phyloP scores from a whole-genome alignment of 2,888 invertebrate genomes.

The Amblyjoppa proteus region DNA sequence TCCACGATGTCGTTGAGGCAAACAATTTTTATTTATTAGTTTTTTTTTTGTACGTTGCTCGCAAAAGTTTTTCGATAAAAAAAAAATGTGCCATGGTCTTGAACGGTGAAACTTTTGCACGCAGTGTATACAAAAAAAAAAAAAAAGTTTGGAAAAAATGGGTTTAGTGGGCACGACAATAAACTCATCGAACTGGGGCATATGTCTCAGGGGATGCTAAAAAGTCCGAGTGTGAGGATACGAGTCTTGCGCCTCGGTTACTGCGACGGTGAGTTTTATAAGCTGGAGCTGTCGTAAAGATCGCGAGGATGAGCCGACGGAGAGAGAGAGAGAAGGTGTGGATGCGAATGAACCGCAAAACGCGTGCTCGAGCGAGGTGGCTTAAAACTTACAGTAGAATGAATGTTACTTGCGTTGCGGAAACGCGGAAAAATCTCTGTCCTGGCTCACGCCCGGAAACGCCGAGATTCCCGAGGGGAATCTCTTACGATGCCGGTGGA shows the following conservation, averaged over 20 bases:
- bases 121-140: neutral
- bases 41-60: neutral
- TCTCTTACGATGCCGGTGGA: neutral
- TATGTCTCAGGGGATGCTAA: conserved; percentile 6
- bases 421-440: conserved; percentile 32
- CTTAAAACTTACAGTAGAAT: conserved; percentile 2
- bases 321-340: neutral
- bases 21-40: neutral
- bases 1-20: too few relatives aligned
- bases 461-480: conserved; percentile 2
- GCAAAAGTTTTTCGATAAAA: neutral
- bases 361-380: neutral
- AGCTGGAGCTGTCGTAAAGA: conserved; percentile 24
- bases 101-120: conserved; percentile 15
- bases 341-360: neutral
- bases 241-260: conserved; percentile 24
- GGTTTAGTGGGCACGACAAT: conserved; percentile 30
- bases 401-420: neutral
- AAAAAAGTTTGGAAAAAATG: conserved; percentile 19
- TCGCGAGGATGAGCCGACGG: conserved; percentile 23
- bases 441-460: neutral
- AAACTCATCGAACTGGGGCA: conserved; percentile 33
- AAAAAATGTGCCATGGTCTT: neutral
- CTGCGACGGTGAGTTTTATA: conserved; percentile 43
- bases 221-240: neutral